Conservation (phyloP, 2,888 invertebrate species). For the Nycteola revayana region DNA sequence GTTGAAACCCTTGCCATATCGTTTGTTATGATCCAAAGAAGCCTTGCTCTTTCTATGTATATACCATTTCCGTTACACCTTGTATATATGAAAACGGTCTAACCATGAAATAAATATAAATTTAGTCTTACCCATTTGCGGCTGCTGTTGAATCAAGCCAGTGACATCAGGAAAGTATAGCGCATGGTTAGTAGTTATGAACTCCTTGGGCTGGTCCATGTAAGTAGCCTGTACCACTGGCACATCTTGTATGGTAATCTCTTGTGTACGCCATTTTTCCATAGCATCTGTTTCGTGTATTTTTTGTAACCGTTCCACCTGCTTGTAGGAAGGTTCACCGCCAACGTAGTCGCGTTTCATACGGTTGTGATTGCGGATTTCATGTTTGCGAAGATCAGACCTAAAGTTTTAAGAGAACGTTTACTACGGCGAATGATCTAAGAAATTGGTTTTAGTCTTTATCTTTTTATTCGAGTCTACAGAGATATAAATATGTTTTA, state of each 20-base stretch:
- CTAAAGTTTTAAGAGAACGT: no score
- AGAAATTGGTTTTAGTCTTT: no score
- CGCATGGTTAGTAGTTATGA: conserved; percentile 44
- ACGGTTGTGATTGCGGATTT: conserved; percentile 69
- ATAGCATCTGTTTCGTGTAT: conserved; percentile 42
- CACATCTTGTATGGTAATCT: conserved; percentile 30
- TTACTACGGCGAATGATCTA: no score
- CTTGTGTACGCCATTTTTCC: conserved; percentile 37
- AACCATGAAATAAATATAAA: no score
- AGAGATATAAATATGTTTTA: no score
- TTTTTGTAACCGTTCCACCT: conserved; percentile 65
- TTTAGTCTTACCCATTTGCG: conserved; percentile 51
- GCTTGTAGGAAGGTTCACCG: conserved; percentile 73
- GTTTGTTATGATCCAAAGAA: no score
- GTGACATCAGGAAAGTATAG: conserved; percentile 64
- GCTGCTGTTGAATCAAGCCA: conserved; percentile 55
- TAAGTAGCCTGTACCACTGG: conserved; percentile 51
- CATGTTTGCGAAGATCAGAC: conserved; percentile 74
- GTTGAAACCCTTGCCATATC: no score
- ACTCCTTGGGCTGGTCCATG: conserved; percentile 58
- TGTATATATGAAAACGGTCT: no score
- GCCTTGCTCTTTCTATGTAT: no score
- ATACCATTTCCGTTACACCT: no score
- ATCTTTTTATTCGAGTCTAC: no score
- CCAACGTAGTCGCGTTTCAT: conserved; percentile 72